Evolutionary conservation across 2,888 invertebrate species (phyloP).

Genomic region (Drosophila anomelani): DNA sequence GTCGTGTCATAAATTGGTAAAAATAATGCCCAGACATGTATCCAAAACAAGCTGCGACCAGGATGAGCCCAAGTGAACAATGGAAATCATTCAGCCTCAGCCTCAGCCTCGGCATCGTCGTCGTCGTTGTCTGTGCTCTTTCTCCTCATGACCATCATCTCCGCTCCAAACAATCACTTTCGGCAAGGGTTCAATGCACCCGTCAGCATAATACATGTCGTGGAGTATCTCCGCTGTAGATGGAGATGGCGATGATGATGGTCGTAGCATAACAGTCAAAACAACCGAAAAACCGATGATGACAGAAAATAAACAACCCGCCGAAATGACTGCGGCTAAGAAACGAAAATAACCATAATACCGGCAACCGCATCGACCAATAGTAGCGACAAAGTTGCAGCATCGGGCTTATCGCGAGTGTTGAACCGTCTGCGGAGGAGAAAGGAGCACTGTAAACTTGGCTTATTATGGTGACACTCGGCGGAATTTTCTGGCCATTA

Average conservation of each 20-base stretch:
- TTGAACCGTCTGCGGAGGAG: constrained; percentile 13
- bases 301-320: constrained; percentile 48
- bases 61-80: constrained; percentile 29
- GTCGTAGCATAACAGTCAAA: constrained; percentile 50
- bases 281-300: constrained; percentile 50
- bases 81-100: constrained; percentile 34
- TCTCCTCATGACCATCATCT: constrained; percentile 15
- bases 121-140: constrained; percentile 10
- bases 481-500: constrained; percentile 19
- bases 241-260: constrained; percentile 61
- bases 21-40: constrained; percentile 11
- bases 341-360: constrained; percentile 28
- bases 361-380: constrained; percentile 36
- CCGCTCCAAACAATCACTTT: constrained; percentile 66
- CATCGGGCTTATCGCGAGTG: constrained; percentile 25
- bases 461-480: constrained; percentile 39
- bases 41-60: constrained; percentile 12
- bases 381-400: constrained; percentile 37
- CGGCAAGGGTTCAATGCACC: constrained; percentile 65
- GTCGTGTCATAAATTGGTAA: constrained; percentile 30
- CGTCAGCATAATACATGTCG: constrained; percentile 24
- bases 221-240: constrained; percentile 30
- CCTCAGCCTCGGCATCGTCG: constrained; percentile 2
- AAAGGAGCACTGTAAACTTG: constrained; percentile 31
- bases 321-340: constrained; percentile 30